These are phyloP conservation scores for Timema podura DNA, from an alignment of 2,888 invertebrate species.

Conservation along the genomic window DNA sequence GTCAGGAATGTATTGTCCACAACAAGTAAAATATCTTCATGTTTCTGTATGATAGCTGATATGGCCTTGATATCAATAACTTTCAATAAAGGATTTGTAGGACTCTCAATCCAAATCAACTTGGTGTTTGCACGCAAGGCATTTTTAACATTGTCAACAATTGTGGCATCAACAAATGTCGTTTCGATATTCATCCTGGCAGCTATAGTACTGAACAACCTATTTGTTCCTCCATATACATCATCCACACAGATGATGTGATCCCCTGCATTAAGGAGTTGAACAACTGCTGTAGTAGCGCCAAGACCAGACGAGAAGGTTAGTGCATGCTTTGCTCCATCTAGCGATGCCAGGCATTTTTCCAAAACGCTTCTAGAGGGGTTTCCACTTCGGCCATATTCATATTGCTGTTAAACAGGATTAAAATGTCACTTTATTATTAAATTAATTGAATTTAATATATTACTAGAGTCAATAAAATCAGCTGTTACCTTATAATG, in stretches of 20 bases:
- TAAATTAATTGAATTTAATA: too few species aligned
- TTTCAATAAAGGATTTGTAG: conserved; percentile 92
- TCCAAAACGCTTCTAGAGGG: conserved; percentile 88
- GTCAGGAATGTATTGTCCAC: conserved; percentile 95
- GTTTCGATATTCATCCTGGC: conserved; percentile 66
- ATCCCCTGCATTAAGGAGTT: conserved; percentile 78
- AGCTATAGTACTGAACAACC: conserved; percentile 51
- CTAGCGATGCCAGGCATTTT: conserved; percentile 82
- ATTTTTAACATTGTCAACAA: conserved; percentile 59
- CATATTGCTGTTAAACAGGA: conserved; percentile 50
- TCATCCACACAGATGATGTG: conserved; percentile 89
- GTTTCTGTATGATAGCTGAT: conserved; percentile 56
- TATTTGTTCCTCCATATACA: conserved; percentile 90
- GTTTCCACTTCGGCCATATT: conserved; percentile 92
- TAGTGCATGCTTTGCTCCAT: conserved; percentile 79
- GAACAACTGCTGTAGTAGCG: conserved; percentile 69
- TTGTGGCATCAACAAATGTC: conserved; percentile 73
- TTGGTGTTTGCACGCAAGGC: conserved; percentile 43
- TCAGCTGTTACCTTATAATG: not conserved
- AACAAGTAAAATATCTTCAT: conserved; percentile 60
- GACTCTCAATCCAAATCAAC: conserved; percentile 88
- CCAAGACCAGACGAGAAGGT: conserved; percentile 90
- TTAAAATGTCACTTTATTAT: not conserved
- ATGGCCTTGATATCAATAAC: conserved; percentile 80
- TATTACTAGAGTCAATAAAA: conserved; percentile 16